phyloP scores from a whole-genome alignment of 1,140 invertebrate genomes.

The Sitodiplosis mosellana region DNA sequence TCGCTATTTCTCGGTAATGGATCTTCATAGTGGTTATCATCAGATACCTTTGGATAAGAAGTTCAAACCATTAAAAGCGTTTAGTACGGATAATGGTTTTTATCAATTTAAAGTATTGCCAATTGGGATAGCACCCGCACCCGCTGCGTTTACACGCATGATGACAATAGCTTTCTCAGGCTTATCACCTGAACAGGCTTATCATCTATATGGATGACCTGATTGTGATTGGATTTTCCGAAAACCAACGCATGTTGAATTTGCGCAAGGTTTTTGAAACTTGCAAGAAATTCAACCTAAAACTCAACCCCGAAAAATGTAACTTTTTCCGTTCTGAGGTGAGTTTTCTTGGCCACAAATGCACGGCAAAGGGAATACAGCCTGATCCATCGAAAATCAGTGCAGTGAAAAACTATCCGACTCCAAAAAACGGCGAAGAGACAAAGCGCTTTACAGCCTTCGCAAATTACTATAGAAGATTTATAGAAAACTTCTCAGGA shows the following conservation, averaged over 20 bases:
- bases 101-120: background rate
- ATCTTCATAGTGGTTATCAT: constrained; percentile 20
- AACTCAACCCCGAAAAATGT: constrained; percentile 4
- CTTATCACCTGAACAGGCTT: constrained; percentile 3
- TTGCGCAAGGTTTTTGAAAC: constrained; percentile 3
- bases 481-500: background rate
- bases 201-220: constrained; percentile 9
- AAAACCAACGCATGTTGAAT: constrained; percentile 7
- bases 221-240: constrained; percentile 6
- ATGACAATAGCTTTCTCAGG: constrained; percentile 5
- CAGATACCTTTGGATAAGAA: constrained; percentile 12
- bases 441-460: constrained; percentile 3
- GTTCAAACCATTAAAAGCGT: constrained; percentile 10
- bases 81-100: background rate
- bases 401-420: constrained; percentile 1
- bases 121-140: background rate
- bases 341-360: background rate
- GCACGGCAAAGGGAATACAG: background rate
- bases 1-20: constrained; percentile 16
- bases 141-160: constrained; percentile 6
- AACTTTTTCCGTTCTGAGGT: constrained; percentile 1
- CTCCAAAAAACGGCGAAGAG: constrained; percentile 1
- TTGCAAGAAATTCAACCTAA: constrained; percentile 1
- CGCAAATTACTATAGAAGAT: background rate
- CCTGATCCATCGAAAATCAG: constrained; percentile 2